Base-by-base conservation (phyloP, 2,888 invertebrate species). In the Drosophila vallismaia region DNA sequence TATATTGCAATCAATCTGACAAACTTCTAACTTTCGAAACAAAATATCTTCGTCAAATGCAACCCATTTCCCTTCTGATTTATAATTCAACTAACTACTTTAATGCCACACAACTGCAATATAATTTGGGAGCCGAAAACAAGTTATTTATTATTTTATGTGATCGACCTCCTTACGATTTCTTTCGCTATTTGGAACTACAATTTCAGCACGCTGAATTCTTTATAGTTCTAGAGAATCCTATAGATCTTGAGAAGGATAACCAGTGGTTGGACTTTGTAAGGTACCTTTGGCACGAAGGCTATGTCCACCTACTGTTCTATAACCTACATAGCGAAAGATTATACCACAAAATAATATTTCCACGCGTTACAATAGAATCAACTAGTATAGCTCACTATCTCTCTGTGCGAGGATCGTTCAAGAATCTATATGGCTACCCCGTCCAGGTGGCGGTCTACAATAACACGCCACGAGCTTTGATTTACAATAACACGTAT, bases 361-460 rank as follows among this genome's bases (percentile, higher is more conserved):
- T 84, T 44, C 81, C 85, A 1, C 0, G 45, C 0, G 0, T 71
- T 0, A 12, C n/a, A 0, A 42, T 81, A 0, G 0, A 29, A 0
- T 33, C 46, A 10, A 54, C 52, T 9, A 66, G 4, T 7, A 49
- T 88, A 1, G 33, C 26, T 4, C 14, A 28, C 0, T 86, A 86
- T 19, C 46, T 56, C 0, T 1, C 26, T 0, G 3, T 19, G 0
- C 51, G 72, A 0, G 52, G 36, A 19, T 4, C 48, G 0, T 10
- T 51, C 0, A 10, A 0, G 0, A 19, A 82, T 60, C 12, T 82
- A 7, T 9, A 80, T 12, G 81, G 85, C 0, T 45, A 56, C 7
- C 49, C 57, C 33, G 49, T 79, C 10, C 75, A 71, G 0, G 81
- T 82, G 10, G 88, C 87, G 2, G 59, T 53, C 49, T 82, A 82